These are phyloP conservation scores for Pseudococcus viburni DNA, from an alignment of 2,888 invertebrate species.

Conservation along the genomic window DNA sequence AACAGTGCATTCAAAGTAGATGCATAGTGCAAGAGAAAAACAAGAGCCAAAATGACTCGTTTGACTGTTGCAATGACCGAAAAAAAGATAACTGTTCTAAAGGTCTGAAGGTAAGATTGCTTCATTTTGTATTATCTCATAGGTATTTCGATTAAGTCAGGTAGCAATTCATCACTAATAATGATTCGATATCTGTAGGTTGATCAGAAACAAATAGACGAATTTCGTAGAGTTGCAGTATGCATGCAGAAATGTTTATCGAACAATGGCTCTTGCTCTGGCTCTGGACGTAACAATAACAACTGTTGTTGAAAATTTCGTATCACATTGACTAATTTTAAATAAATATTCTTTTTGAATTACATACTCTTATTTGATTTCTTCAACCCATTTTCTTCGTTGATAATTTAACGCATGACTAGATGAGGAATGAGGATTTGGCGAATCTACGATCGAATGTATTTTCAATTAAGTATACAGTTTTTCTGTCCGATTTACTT, in stretches of 20 bases:
- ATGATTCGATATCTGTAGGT: not conserved
- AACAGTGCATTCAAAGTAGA: not conserved
- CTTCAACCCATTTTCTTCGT: not conserved
- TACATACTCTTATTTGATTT: no score
- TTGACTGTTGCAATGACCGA: not conserved
- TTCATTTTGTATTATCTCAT: not conserved
- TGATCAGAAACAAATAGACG: not conserved
- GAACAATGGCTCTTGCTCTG: not conserved
- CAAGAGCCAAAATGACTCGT: not conserved
- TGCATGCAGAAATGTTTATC: constrained; percentile 14
- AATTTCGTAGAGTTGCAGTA: not conserved
- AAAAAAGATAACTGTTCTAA: not conserved
- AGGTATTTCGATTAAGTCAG: not conserved
- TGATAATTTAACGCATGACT: not conserved
- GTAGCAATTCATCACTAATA: not conserved
- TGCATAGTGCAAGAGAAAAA: constrained; percentile 15
- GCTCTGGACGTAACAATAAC: not conserved
- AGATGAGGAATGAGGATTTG: no score
- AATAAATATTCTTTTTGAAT: no score
- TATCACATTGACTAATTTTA: not conserved
- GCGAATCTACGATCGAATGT: no score
- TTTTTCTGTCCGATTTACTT: no score
- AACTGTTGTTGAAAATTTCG: not conserved
- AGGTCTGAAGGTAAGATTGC: not conserved
- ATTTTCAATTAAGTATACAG: no score